These are phyloP conservation scores for Myiotriccus ornatus DNA, from an alignment of 2,797 vertebrate species.

Conservation along the genomic window DNA sequence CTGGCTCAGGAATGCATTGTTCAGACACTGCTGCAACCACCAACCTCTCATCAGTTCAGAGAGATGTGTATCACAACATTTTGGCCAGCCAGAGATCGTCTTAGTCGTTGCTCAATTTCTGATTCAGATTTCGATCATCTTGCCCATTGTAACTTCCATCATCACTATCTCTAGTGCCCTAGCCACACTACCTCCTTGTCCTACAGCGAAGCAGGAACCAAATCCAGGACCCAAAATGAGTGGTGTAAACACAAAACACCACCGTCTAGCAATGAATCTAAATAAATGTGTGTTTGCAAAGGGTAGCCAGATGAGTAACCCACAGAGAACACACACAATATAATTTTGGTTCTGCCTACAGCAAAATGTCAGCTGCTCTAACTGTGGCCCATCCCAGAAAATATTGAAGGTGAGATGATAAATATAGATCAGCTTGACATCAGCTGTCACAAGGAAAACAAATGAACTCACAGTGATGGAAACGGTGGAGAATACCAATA, in stretches of 20 bases:
- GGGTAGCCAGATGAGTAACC: background rate
- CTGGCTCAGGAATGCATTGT: background rate
- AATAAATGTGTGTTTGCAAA: background rate
- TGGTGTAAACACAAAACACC: background rate
- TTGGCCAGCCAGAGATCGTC: background rate
- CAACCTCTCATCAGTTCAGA: background rate
- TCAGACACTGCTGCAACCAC: background rate
- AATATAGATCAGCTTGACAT: constrained; percentile 45
- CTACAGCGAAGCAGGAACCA: background rate
- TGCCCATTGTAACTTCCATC: background rate
- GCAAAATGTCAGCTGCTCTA: constrained; percentile 57
- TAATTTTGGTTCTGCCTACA: constrained; percentile 21
- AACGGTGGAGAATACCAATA: constrained; percentile 19
- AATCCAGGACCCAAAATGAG: background rate
- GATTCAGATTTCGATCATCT: background rate
- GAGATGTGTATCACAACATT: background rate
- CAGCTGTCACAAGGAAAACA: constrained; percentile 40
- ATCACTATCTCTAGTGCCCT: accelerated
- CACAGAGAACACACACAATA: background rate
- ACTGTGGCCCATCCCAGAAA: constrained; percentile 40
- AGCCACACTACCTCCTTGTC: background rate
- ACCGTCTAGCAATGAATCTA: background rate
- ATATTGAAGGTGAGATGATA: constrained; percentile 57
- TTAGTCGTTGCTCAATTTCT: background rate
- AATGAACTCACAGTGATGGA: constrained; percentile 7